phyloP scores from a whole-genome alignment of 2,888 invertebrate species.

The Mesorhabditis belari region DNA sequence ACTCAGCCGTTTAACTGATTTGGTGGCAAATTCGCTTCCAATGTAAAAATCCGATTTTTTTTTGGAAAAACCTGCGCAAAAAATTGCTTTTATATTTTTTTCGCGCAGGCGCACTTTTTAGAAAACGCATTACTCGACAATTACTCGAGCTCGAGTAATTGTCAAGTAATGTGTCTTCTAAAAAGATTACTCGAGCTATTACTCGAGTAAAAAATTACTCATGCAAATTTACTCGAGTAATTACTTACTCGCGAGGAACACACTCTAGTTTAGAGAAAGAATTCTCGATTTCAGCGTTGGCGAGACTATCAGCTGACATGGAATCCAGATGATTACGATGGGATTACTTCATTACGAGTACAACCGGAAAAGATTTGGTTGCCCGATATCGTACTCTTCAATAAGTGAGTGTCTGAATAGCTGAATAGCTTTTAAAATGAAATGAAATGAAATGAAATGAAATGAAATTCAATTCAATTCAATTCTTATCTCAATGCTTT shows the following conservation, averaged over 20 bases:
- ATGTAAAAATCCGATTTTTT: no score
- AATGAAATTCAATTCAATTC: background rate
- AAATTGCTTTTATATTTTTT: no score
- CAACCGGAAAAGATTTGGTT: conserved; percentile 56
- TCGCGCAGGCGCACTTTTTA: no score
- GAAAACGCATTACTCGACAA: no score
- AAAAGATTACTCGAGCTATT: no score
- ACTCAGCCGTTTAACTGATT: no score
- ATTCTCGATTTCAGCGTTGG: conserved; percentile 48
- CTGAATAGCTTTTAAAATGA: background rate
- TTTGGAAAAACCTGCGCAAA: no score
- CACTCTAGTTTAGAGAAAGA: background rate
- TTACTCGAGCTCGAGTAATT: no score
- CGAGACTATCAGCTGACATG: conserved; percentile 51
- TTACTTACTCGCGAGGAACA: background rate
- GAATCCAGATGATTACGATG: conserved; percentile 52
- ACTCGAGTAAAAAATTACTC: no score
- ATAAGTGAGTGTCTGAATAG: conserved; percentile 53
- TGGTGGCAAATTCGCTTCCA: no score
- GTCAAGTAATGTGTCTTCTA: no score
- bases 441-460: background rate
- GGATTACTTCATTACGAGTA: conserved; percentile 54
- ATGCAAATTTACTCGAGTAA: no score
- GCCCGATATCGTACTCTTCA: conserved; percentile 53
- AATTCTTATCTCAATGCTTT: conserved; percentile 12